Base-by-base conservation (phyloP, 2,113 vertebrate species). In the Laticauda colubrina region DNA sequence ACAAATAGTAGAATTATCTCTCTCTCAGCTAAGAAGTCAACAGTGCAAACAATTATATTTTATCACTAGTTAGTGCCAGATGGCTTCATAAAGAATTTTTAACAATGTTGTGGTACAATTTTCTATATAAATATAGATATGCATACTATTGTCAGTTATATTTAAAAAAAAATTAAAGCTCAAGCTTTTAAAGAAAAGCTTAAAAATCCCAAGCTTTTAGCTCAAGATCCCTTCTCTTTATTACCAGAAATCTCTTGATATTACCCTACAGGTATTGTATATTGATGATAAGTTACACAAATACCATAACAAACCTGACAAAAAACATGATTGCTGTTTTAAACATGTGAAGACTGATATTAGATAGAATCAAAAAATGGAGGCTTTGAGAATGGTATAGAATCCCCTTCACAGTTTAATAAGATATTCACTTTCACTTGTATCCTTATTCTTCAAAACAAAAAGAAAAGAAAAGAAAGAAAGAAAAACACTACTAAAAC, bases 1-100 rank as follows among this genome's bases (percentile, higher is more conserved):
- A 92, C 95, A 95, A 96, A 97, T 93, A 94, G 81, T 88, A 96
- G 64, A 90, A 94, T 51, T 55, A 95, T 43, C 3, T 81, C 94
- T 94, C 90, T 59, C 91, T 94, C 57, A 23, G 18, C 53, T 91
- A 93, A 92, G 51, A 91, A 94, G 5, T 86, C 57, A 54, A 23
- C 51, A 93, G 90, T 93, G 53, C 59, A 94, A 96, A 94, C 24
- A 96, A 96, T 94, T 91, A 75, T 24, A 87, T 90, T 95, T 95
- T 86, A 90, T 91, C 54, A 43, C 24, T 91, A 91, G 21, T 94
- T 26, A 56, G 2, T 61, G 88, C 81, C 34, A 92, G 91, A 94
- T 94, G 93, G 15, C 4, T 90, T 10, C 91, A 88, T 92, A 94
- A 95, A 0, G 3, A 87, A 1, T 81, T 10, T 56, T 87, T 93